Evolutionary conservation across 2,888 invertebrate species (phyloP), one percentile per base, ranked within the genome.

Genomic region (Lepidonotus clava): DNA sequence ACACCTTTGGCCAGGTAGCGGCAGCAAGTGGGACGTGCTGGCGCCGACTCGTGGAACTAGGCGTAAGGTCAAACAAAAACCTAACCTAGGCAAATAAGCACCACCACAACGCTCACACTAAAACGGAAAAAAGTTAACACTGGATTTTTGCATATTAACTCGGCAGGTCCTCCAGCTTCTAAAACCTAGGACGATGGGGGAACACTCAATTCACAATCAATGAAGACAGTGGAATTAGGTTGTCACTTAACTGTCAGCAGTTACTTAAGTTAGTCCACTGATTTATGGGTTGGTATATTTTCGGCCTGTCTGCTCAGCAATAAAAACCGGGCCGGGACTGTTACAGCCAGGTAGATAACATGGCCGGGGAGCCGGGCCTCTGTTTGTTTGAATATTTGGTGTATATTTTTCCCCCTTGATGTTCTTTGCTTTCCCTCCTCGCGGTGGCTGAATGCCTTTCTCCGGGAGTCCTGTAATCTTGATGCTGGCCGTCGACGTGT

Each of bases 31-130:
- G 51, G 80, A 46, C 80, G 28, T 32, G 28, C n/a, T 51, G 80
- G 80, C 80, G 80, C 80, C 80, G 18, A 18, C 46, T 41, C n/a
- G 46, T 46, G 28, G 46, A 80, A 80, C 46, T 32, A 32, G 51
- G 80, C 46, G 41, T 80, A 80, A 80, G 80, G 80, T 80, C 80
- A 80, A 41, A 41, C 80, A 80, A 80, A 80, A 80, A 80, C 24
- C 24, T 46, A 46, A 51, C 46, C 80, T 46, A 28, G 51, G 80
- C 80, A 80, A 80, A 80, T 80, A 80, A 80, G 80, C 80, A 80
- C 2, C 51, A 51, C 11, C 80, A 34, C 71, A 38, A 71, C 71
- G 18, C 71, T 71, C 71, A 71, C 71, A n/a, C 5, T 34, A 18
- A 18, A 36, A 36, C 14, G 38, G 38, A 71, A 56, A 56, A 71